Conservation (phyloP, 2,797 vertebrate genomes). For the Myiotriccus ornatus region DNA sequence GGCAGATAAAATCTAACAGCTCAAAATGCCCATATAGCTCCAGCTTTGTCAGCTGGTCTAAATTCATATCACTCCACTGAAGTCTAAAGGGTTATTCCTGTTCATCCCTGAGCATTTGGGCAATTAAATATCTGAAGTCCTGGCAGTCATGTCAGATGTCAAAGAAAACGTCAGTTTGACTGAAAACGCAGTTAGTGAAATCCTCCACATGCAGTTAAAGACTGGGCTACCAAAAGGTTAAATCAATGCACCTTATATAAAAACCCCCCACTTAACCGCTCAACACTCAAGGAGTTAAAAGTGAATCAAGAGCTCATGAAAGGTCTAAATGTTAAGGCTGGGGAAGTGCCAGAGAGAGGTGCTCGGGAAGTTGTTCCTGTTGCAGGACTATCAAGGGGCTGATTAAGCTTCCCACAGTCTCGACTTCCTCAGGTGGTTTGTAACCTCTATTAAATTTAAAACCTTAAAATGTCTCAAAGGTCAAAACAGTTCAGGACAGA, state of each 20-base stretch:
- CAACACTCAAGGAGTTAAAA: constrained; percentile 19
- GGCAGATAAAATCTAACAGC: not conserved
- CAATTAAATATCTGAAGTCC: constrained; percentile 7
- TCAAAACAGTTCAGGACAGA: constrained; percentile 32
- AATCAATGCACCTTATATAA: not conserved
- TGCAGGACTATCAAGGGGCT: constrained; percentile 5
- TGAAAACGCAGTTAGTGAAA: not conserved
- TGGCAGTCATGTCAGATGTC: constrained; percentile 17
- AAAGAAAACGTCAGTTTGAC: not conserved
- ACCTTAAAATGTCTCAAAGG: constrained; percentile 44
- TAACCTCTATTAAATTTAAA: constrained; percentile 57
- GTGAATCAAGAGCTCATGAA: constrained; percentile 7
- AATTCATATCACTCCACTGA: not conserved
- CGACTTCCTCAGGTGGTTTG: not conserved
- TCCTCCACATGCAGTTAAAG: not conserved
- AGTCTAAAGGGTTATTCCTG: not conserved
- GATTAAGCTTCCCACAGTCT: constrained; percentile 44
- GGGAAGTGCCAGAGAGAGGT: not conserved
- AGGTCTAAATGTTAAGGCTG: not conserved
- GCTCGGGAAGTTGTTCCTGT: not conserved
- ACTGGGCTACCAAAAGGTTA: not conserved
- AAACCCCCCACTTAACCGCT: not conserved
- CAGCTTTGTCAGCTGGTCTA: not conserved
- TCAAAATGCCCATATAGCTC: not conserved
- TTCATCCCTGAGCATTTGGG: not conserved